Evolutionary conservation across 2,113 vertebrate species (phyloP).

Genomic region (Petromus typicus): DNA sequence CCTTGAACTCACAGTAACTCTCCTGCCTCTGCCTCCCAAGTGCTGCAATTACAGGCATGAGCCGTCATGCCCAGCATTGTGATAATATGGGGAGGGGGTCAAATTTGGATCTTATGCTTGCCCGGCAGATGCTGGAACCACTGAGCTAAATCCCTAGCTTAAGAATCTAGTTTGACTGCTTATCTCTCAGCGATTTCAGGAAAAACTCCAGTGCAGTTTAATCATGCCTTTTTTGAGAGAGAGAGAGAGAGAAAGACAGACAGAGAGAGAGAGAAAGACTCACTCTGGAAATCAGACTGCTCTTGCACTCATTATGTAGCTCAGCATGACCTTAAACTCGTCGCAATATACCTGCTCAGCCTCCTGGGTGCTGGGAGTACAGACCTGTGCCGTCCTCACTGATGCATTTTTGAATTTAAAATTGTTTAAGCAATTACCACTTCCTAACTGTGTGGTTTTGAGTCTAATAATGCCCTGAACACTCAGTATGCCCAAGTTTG

Average conservation of each 20-base stretch:
- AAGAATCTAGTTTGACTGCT: not conserved
- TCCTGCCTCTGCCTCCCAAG: too few species aligned
- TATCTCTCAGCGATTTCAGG: not conserved
- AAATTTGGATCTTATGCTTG: too few species aligned
- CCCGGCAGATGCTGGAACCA: too few species aligned
- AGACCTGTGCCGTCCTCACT: not conserved
- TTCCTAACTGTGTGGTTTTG: not conserved
- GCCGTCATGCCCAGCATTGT: too few species aligned
- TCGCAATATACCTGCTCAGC: not conserved
- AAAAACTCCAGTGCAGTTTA: not conserved
- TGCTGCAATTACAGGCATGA: too few species aligned
- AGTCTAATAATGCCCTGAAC: not conserved
- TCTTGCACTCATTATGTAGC: not conserved
- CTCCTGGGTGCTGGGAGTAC: not conserved
- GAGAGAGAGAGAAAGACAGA: too few species aligned
- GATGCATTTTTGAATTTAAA: not conserved
- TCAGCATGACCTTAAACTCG: not conserved
- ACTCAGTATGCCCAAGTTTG: not conserved
- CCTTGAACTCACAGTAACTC: too few species aligned
- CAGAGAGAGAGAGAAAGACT: not conserved
- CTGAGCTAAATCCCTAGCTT: too few species aligned
- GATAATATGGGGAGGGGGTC: too few species aligned
- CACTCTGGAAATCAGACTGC: not conserved
- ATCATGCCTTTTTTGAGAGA: not conserved
- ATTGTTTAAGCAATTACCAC: not conserved